These are phyloP conservation scores for Ameiurus melas DNA, from an alignment of 2,113 vertebrate genomes.

Conservation along the genomic window DNA sequence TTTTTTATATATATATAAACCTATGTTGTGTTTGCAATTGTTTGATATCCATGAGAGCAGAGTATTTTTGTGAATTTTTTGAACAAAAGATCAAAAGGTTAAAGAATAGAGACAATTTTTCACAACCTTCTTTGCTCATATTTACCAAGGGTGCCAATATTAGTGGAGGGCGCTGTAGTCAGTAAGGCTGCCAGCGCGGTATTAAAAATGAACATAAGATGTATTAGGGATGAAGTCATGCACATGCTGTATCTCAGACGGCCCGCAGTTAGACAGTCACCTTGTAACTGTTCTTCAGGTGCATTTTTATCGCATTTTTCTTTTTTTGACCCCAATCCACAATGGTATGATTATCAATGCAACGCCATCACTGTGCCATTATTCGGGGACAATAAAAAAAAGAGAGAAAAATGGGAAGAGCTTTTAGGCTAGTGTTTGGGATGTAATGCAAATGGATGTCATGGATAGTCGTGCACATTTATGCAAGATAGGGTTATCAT, in stretches of 20 bases:
- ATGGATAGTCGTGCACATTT: neutral
- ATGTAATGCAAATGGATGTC: neutral
- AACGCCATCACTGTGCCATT: neutral
- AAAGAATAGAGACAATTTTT: too few relatives aligned
- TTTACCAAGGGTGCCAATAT: too few relatives aligned
- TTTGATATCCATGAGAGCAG: too few relatives aligned
- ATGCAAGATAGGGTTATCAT: neutral
- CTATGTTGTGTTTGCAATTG: too few relatives aligned
- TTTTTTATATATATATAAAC: too few relatives aligned
- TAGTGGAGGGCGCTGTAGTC: neutral
- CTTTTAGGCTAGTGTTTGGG: conserved; percentile 4
- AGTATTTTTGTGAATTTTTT: too few relatives aligned
- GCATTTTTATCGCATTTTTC: neutral
- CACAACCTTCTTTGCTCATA: too few relatives aligned
- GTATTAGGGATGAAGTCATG: neutral
- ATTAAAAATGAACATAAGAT: neutral
- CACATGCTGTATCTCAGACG: neutral
- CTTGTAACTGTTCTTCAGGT: neutral
- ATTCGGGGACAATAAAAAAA: neutral
- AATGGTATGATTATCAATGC: conserved; percentile 13
- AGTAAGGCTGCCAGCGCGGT: neutral
- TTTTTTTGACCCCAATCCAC: conserved; percentile 23
- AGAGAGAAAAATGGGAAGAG: neutral
- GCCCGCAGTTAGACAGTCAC: neutral
- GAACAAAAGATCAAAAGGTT: too few relatives aligned